Base-by-base conservation (phyloP, 2,797 vertebrate species). In the Diceros bicornis region DNA sequence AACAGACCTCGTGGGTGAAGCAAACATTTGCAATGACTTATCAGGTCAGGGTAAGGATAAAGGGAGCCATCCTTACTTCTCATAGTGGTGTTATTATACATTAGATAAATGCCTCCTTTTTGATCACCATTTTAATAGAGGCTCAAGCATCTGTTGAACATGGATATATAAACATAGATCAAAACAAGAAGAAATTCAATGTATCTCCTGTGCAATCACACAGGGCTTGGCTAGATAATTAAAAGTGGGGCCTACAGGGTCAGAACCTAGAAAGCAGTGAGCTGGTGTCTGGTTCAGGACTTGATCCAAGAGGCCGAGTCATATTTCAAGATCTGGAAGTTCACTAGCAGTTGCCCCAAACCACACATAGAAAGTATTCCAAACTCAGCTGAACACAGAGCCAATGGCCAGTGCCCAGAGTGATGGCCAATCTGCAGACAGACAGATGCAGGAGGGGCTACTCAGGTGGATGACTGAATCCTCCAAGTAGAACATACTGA, bases 181-280 rank as follows among this genome's bases (percentile, higher is more conserved):
- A 72, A 71, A 92, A 83, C 10, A 74, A 86, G 29, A 64, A 62
- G 68, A 50, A 71, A 37, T 17, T 78, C 77, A 50, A 7, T 69
- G 14, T 47, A 3, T 34, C 34, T 96, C 11, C 2, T 89, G 21
- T 75, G 20, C 37, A 92, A 52, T 66, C n/a, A 85, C 14, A 79
- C 16, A 44, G 11, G 32, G n/a, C 21, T 81, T 71, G 57, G 29
- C 68, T 81, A 29, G 34, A n/a, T 83, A 9, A 44, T 91, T 72
- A 21, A 84, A 92, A 90, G 50, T 59, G 7, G 50, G 4, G 20
- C 25, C 29, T 83, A 2, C 27, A 88, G 61, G 16, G 3, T 89
- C 62, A 96, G 20, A 89, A 79, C 14, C 69, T 89, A 41, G 59
- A 95, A 86, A 62, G 44, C 69, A 75, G 21, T 25, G 57, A 94